Evolutionary conservation across 2,888 invertebrate species (phyloP).

Genomic region (Leptopilina myrica): DNA sequence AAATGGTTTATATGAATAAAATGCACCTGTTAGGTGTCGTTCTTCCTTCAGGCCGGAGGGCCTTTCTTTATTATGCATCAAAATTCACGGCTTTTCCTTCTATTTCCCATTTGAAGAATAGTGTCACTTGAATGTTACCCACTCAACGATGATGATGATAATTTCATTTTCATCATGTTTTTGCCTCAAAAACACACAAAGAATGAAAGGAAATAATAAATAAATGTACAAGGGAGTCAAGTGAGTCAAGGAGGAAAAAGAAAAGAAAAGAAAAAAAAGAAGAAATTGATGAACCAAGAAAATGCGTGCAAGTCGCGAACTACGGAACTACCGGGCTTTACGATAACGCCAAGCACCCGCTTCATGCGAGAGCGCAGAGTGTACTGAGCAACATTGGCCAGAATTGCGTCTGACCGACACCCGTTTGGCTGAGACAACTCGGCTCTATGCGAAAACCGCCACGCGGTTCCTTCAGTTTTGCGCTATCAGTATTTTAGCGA

Average conservation of each 20-base stretch:
- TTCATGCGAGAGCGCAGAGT: conserved; percentile 64
- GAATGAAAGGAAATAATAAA: neutral
- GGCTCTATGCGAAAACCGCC: conserved; percentile 19
- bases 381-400: conserved; percentile 57
- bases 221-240: neutral
- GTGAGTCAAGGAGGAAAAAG: conserved; percentile 46
- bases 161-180: neutral
- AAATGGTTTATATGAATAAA: neutral
- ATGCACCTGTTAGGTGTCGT: conserved; percentile 32
- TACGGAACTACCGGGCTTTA: conserved; percentile 60
- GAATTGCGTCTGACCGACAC: conserved; percentile 45
- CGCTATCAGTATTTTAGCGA: conserved; percentile 34
- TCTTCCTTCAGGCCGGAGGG: conserved; percentile 20
- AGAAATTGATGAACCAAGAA: neutral
- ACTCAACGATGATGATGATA: conserved; percentile 34
- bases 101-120: conserved; percentile 17
- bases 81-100: conserved; percentile 11
- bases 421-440: conserved; percentile 6
- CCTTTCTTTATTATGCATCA: conserved; percentile 18
- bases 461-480: conserved; percentile 46
- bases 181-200: too few relatives aligned
- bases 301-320: conserved; percentile 59
- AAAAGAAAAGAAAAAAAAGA: conserved; percentile 21
- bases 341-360: conserved; percentile 54
- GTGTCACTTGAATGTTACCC: conserved; percentile 41